Base-by-base conservation (phyloP, 2,113 vertebrate genomes). In the Coracopsis vasa region DNA sequence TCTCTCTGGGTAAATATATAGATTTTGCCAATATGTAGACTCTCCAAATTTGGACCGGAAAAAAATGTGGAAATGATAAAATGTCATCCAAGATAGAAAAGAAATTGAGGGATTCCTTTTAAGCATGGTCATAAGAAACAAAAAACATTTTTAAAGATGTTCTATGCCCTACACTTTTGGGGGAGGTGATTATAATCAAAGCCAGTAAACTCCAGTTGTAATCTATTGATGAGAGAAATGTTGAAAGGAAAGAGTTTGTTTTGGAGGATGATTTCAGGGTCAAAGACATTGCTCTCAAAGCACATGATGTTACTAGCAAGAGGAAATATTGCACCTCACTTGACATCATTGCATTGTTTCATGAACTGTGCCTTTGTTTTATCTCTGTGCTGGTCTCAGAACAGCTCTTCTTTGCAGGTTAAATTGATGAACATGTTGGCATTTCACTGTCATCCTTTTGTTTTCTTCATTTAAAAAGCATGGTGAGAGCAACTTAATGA, bases 61-160 rank as follows among this genome's bases (percentile, higher is more conserved):
- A 95, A 95, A 96, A 95, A 71, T 19, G 33, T 71, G 72, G 33
- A 94, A 94, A 86, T 72, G 39, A 64, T 66, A 93, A 94, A 94
- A 87, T 80, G 54, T 81, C 82, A 90, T 64, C 69, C 77, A 88
- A 86, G 47, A 88, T 3, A 90, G 75, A 86, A 80, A 92, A 78
- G 16, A 88, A 91, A 78, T n/a, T 4, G 18, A 93, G 12, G 3
- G 51, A 81, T 92, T 89, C 56, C 27, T 78, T 79, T 92, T 64
- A 86, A 92, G 14, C 28, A 69, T 13, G 27, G 7, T 70, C 61
- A 71, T 72, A 64, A 73, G 80, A 86, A 88, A 53, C 11, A 79
- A 86, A 83, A 88, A 23, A 33, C 1, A 7, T 45, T 51, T 65
- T 86, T 71, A 87, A 92, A 91, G 21, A 28, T 50, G 24, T 80